Evolutionary conservation across 2,797 vertebrate genomes (phyloP), one percentile per base, ranked within the genome.

Genomic region (Sebastes melanostomus): DNA sequence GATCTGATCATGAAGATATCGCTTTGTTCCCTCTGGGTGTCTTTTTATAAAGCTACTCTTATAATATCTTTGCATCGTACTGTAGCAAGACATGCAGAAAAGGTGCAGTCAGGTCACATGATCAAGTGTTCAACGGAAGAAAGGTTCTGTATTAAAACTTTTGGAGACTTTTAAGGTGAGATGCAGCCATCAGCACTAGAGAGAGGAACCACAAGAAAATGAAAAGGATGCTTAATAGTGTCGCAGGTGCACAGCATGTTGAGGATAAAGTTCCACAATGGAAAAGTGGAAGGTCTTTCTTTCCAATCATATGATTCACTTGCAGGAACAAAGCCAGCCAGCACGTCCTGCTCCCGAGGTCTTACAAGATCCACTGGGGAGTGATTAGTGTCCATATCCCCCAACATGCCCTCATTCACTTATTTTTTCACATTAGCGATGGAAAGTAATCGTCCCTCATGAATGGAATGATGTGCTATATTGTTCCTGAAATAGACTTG

Each of bases 401-500:
- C 46, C 62, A 68, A 71, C 65, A 50, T 52, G 4, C 30, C 27
- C 24, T 66, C 32, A 77, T 72, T 77, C 50, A 62, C 27, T 46
- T 38, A 59, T 36, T 68, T 54, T 54, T 9, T 71, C 73, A 59
- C 22, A 78, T 82, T 66, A 78, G 56, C 14, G 11, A 77, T 70
- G 74, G 81, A 89, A 89, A 89, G 68, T 77, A 82, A 87, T 86
- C 6, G 5, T 81, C 74, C 59, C 65, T 62, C 36, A 50, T 75
- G 66, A 90, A 90, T 72, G 56, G 34, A 56, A 84, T 78, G 66
- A 88, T 67, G 77, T 66, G 7, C 18, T 50, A 50, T 20, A 70
- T 82, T 86, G 68, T 82, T 75, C 69, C 80, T 78, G 38, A 89
- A 88, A 87, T 81, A 86, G 78, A 83, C 70, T 46, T 65, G 71